phyloP scores from a whole-genome alignment of 53 echinoderm and acorn worm genomes.

The Holothuria scabra region DNA sequence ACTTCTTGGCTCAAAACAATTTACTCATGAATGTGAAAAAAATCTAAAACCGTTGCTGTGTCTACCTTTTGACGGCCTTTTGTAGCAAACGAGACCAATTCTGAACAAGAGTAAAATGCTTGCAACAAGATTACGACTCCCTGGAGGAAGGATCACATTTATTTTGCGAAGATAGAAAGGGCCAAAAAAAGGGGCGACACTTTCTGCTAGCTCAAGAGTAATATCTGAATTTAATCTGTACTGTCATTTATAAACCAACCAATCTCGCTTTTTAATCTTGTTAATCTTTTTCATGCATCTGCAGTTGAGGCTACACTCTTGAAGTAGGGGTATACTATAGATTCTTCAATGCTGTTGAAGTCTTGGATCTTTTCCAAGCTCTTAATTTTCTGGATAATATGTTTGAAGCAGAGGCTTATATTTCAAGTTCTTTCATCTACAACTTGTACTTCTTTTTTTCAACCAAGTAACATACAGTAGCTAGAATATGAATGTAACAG shows the following conservation, averaged over 20 bases:
- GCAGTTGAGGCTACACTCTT: slow-evolving; percentile 6
- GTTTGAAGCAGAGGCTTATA: too few species aligned
- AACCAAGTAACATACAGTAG: too few species aligned
- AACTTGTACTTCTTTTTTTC: too few species aligned
- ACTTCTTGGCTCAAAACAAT: slow-evolving; percentile 27
- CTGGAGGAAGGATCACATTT: slow-evolving; percentile 22
- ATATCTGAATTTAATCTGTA: slow-evolving; percentile 36
- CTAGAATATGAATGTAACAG: too few species aligned
- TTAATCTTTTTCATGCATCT: slow-evolving; percentile 34
- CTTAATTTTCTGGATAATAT: too few species aligned
- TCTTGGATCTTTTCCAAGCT: too few species aligned
- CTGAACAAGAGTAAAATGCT: slow-evolving; percentile 19
- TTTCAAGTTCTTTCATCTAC: too few species aligned
- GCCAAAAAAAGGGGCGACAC: slow-evolving; percentile 23
- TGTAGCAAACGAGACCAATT: slow-evolving; percentile 29
- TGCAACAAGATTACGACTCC: slow-evolving; percentile 33
- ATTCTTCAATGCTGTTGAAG: too few species aligned
- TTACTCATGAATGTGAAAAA: slow-evolving; percentile 34
- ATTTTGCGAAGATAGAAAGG: slow-evolving; percentile 41
- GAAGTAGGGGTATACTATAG: neutral
- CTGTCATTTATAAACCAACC: slow-evolving; percentile 43
- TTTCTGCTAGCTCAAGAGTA: slow-evolving; percentile 39
- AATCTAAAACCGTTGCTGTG: slow-evolving; percentile 18
- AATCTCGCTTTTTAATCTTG: slow-evolving; percentile 41
- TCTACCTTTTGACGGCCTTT: slow-evolving; percentile 31